phyloP scores from a whole-genome alignment of 2,888 invertebrate genomes.

The Cataglyphis livida region DNA sequence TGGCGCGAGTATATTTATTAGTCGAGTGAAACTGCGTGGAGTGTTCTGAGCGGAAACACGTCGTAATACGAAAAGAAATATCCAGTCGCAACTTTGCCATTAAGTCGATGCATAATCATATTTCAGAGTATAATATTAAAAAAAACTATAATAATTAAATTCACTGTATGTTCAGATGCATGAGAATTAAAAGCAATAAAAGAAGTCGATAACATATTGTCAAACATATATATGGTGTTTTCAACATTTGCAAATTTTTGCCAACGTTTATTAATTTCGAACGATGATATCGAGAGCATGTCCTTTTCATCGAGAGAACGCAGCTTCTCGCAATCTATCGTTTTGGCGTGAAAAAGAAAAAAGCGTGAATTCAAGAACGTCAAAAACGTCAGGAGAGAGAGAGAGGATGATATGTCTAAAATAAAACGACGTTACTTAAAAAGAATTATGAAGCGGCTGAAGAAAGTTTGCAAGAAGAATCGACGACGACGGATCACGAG shows the following conservation, averaged over 20 bases:
- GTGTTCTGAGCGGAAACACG: slow-evolving; percentile 20
- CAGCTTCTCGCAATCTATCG: slow-evolving; percentile 37
- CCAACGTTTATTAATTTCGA: neutral
- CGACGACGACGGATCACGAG: slow-evolving; percentile 69
- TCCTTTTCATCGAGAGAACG: neutral
- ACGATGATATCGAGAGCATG: neutral
- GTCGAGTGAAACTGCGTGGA: slow-evolving; percentile 39
- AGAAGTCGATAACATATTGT: neutral
- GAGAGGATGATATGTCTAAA: slow-evolving; percentile 41
- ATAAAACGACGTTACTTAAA: slow-evolving; percentile 66
- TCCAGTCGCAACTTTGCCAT: slow-evolving; percentile 39
- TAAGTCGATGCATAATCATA: slow-evolving; percentile 19
- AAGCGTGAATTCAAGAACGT: slow-evolving; percentile 29
- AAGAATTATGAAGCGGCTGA: slow-evolving; percentile 71
- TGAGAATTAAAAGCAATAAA: neutral
- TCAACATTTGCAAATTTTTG: slow-evolving; percentile 14
- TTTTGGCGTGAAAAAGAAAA: slow-evolving; percentile 17
- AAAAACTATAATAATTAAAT: slow-evolving; percentile 17
- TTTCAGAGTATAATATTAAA: neutral
- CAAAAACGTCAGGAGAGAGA: slow-evolving; percentile 42
- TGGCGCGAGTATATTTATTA: slow-evolving; percentile 54
- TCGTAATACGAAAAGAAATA: slow-evolving; percentile 30
- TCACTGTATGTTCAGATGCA: neutral
- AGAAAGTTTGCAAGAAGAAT: slow-evolving; percentile 69
- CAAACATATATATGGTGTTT: neutral